Evolutionary conservation across 2,888 invertebrate species (phyloP).

Genomic region (Harpalus rufipes): DNA sequence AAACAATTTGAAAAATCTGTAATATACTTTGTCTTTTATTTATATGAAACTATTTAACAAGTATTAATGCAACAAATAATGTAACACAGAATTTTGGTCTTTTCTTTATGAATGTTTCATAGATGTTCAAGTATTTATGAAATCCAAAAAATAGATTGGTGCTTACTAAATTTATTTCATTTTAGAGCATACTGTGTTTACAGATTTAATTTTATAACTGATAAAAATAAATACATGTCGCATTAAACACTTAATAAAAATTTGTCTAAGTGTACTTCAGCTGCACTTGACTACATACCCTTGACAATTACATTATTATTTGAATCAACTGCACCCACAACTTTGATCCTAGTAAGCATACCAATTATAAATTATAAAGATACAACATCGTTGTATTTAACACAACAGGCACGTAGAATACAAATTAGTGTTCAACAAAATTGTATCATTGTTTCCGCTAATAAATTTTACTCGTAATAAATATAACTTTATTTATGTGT

Average conservation of each 20-base stretch:
- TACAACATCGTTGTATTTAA: neutral
- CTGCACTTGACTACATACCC: constrained; percentile 2
- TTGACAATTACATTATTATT: constrained; percentile 8
- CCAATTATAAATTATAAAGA: neutral
- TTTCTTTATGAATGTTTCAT: neutral
- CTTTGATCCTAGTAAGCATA: neutral
- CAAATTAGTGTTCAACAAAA: no score
- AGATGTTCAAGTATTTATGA: neutral
- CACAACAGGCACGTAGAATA: no score
- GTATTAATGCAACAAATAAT: no score
- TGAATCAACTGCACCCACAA: neutral
- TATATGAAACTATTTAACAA: no score
- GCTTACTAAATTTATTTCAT: neutral
- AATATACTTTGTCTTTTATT: no score
- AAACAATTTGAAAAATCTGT: no score
- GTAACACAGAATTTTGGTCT: no score
- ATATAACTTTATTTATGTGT: no score
- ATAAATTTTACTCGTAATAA: no score
- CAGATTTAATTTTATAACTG: neutral
- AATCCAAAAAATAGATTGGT: neutral
- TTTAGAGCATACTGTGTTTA: neutral
- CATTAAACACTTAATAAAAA: neutral
- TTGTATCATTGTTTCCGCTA: no score
- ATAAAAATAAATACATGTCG: neutral
- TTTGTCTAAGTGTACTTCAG: neutral